These are phyloP conservation scores for Nomada lathburiana DNA, from an alignment of 2,888 invertebrate species.

Conservation along the genomic window DNA sequence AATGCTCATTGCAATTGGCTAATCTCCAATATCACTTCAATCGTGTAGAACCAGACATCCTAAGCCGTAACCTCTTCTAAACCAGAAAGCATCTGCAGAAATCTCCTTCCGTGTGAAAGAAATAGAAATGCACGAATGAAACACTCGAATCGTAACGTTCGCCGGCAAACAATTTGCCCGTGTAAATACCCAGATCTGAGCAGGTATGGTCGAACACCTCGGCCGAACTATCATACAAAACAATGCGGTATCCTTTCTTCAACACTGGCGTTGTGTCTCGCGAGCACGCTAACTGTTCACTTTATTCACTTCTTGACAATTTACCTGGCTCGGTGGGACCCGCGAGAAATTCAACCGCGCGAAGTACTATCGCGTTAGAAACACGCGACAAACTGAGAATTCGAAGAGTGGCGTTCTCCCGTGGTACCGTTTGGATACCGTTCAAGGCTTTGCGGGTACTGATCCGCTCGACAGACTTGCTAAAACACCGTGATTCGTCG, in stretches of 20 bases:
- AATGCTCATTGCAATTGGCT: too few relatives aligned
- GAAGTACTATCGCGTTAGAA: constrained; percentile 36
- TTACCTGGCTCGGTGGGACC: background rate
- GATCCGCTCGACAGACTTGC: constrained; percentile 63
- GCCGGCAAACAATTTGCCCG: too few relatives aligned
- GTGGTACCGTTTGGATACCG: constrained; percentile 61
- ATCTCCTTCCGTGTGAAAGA: too few relatives aligned
- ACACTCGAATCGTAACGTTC: too few relatives aligned
- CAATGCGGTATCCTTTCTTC: background rate
- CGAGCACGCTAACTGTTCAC: background rate
- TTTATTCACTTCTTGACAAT: constrained; percentile 15
- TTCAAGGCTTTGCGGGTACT: constrained; percentile 58
- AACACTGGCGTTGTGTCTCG: background rate
- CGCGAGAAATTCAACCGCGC: constrained; percentile 2
- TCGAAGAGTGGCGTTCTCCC: constrained; percentile 58
- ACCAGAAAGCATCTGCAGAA: too few relatives aligned
- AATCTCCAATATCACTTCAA: too few relatives aligned
- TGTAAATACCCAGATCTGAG: too few relatives aligned
- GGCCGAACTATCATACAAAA: background rate
- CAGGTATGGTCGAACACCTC: too few relatives aligned
- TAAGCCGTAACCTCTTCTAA: too few relatives aligned
- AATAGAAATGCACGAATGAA: too few relatives aligned
- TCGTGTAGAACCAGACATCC: too few relatives aligned
- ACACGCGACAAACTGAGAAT: constrained; percentile 65
- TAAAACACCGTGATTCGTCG: constrained; percentile 52